Percentiles rank a stretch among this genome's conserved stretches.
Conservation (phyloP, 2,113 vertebrate species). For the Salvelinus sp. region DNA sequence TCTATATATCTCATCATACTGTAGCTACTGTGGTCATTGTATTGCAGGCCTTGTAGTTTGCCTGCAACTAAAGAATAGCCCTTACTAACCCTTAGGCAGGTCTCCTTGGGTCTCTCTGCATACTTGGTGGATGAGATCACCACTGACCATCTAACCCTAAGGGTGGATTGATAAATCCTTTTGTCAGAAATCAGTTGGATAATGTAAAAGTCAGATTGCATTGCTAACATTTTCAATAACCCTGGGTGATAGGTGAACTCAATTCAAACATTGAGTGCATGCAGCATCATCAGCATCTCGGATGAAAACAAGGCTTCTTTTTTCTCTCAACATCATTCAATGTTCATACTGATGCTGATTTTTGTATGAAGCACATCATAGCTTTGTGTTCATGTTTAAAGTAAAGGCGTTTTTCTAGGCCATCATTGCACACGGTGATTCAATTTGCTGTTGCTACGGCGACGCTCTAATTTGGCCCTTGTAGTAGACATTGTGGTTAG, state of each 20-base stretch:
- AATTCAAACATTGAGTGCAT: background rate
- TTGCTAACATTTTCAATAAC: background rate
- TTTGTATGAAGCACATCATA: constrained; percentile 19
- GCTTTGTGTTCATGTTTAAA: constrained; percentile 39
- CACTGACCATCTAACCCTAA: no score
- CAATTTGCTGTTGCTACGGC: constrained; percentile 68
- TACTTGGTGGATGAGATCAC: no score
- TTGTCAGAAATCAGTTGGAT: no score
- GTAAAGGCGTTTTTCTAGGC: constrained; percentile 55
- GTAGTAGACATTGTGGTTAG: constrained; percentile 72
- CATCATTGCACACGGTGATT: constrained; percentile 57
- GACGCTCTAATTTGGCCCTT: constrained; percentile 74
- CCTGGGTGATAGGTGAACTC: background rate
- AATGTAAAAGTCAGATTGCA: background rate
- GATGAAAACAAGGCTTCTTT: background rate
- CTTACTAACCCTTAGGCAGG: no score
- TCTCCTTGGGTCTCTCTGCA: no score
- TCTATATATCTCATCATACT: no score
- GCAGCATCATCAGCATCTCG: background rate
- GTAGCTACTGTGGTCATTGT: no score
- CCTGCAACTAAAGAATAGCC: no score
- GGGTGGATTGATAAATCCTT: no score
- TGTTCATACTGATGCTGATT: constrained; percentile 12
- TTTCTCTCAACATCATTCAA: background rate
- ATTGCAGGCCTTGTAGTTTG: no score